Evolutionary conservation across 2,797 vertebrate genomes (phyloP), one percentile per base, ranked within the genome.

Genomic region (Emys orbicularis): DNA sequence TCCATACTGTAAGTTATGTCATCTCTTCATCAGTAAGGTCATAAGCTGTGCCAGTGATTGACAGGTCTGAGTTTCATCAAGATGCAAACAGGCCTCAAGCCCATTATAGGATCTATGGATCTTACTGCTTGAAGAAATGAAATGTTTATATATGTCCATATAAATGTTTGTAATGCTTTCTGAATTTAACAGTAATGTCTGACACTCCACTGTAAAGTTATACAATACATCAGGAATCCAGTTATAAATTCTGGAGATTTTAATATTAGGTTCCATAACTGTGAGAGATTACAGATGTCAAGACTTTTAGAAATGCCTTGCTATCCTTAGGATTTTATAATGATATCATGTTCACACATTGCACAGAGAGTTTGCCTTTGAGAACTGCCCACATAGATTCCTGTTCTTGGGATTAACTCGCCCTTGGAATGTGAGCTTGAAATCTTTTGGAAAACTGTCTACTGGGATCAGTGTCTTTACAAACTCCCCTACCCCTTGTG

Each of bases 241-340:
- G 1, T 1, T 81, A 49, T 5, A 93, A 49, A 25, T 72, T 21
- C 59, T 41, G 31, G 21, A n/a, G 18, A 5, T 82, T 89, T 79
- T 59, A 79, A 77, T 83, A 44, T 8, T 52, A n/a, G 74, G n/a
- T 44, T 86, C 37, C 76, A 0, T 82, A 79, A 12, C 23, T 92
- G 29, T 12, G 77, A 83, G 83, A 89, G 25, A 53, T 41, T 21
- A 18, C 6, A 68, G 41, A n/a, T 77, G 80, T 25, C 23, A 92
- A 61, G 92, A 80, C 56, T 72, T 86, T 94, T 88, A 49, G 57
- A 93, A 89, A 34, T 84, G 21, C 10, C 81, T 19, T 83, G 21
- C 53, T 88, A 13, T 34, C 31, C 77, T 79, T 92, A 81, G 82
- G 16, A n/a, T 82, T 57, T n/a, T 84, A 93, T 23, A 49, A 65